A percentile compares a stretch with the other conserved stretches of the same genome.
phyloP scores from a whole-genome alignment of 53 echinoderm and acorn worm species.

The Henricia sp. region DNA sequence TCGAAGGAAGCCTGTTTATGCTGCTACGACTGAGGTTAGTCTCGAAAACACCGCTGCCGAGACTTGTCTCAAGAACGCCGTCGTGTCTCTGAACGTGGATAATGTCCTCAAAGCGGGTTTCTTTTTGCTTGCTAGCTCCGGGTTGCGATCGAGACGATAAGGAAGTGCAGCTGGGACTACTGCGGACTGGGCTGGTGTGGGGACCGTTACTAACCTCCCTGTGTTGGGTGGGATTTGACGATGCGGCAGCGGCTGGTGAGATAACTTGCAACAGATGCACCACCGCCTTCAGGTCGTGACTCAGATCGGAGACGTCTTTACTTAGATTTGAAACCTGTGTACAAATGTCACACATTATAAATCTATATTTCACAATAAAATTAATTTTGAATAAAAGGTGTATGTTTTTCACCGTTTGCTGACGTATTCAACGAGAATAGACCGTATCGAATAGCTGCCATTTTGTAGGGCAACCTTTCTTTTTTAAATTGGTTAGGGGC shows the following conservation, averaged over 20 bases:
- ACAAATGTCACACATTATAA: background rate
- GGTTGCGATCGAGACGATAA: conserved; percentile 23
- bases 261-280: conserved; percentile 88
- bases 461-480: too few relatives aligned
- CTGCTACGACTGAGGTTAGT: conserved; percentile 29
- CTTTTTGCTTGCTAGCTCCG: background rate
- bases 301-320: conserved; percentile 90
- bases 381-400: too few relatives aligned
- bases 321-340: conserved; percentile 88
- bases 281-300: conserved; percentile 92
- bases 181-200: conserved; percentile 61
- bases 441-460: too few relatives aligned
- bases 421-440: too few relatives aligned
- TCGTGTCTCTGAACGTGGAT: conserved; percentile 91
- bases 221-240: background rate
- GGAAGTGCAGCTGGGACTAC: conserved; percentile 1
- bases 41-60: conserved; percentile 76
- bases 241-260: conserved; percentile 49
- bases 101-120: conserved; percentile 76
- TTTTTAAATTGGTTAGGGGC: too few relatives aligned
- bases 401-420: too few relatives aligned
- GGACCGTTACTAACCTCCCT: conserved; percentile 44
- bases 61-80: conserved; percentile 91
- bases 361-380: too few relatives aligned
- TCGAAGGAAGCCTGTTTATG: conserved; percentile 6